Evolutionary conservation across 1,140 invertebrate species (phyloP), one percentile per base, ranked within the genome.

Genomic region (Drosophila parabipectinata): DNA sequence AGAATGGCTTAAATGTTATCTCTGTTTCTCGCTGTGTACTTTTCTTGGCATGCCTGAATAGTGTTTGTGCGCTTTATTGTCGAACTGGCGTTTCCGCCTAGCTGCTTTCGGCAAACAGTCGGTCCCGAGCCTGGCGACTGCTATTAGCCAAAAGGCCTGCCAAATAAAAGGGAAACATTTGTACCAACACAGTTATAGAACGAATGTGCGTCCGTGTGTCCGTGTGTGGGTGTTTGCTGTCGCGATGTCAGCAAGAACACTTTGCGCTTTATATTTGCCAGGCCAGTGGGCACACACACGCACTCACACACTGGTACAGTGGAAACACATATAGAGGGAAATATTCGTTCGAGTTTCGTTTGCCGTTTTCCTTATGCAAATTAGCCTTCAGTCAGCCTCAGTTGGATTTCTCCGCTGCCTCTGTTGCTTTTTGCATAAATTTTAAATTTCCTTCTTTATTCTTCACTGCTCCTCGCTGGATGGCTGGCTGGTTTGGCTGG

Each of bases 291-390:
- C 78, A 61, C 32, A 15, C 48, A 47, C 55, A 57, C 37, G 39
- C 12, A 41, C 12, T n/a, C 39, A 14, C 12, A 64, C 54, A 64
- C 37, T 53, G 15, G 21, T 47, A 47, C 44, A 21, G 18, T 47
- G 21, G 8, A 24, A 14, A 18, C 6, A 14, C 30, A 57, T 21
- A 51, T 18, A 8, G 28, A 32, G 47, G 8, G 47, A 37, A 56
- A 72, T 64, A 74, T 59, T 76, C 62, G 32, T 47, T 60, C 64
- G 48, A 59, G 78, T 72, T 63, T 64, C 72, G 63, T 69, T 77
- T 79, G 79, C 57, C 84, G 79, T 88, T 88, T 88, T 88, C 72
- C 73, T 88, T 88, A 88, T 88, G 83, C 83, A 88, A 88, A 88
- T 88, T 83, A 88, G 83, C 72, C 64, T 62, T 68, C 75, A 68